phyloP scores from a whole-genome alignment of 2,888 invertebrate genomes.

The Matsumyia berberina region DNA sequence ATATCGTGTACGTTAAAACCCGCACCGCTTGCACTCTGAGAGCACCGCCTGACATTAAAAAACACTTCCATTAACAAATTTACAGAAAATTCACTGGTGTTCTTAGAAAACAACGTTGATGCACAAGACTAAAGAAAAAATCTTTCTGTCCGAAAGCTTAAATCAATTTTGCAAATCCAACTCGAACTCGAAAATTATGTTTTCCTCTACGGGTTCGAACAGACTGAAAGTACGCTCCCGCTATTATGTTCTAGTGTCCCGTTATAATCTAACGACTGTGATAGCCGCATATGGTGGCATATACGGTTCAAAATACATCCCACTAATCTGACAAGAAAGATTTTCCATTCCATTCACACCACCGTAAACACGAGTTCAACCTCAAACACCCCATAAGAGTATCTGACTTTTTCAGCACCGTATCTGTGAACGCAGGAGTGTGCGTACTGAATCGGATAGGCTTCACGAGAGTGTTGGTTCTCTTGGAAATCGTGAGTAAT shows the following conservation, averaged over 20 bases:
- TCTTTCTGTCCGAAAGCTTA: slow-evolving; percentile 55
- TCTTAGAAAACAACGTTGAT: slow-evolving; percentile 28
- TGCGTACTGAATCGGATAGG: slow-evolving; percentile 4
- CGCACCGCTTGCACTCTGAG: background rate
- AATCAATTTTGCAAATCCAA: slow-evolving; percentile 69
- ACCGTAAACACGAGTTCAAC: slow-evolving; percentile 21
- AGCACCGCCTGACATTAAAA: background rate
- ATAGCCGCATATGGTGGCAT: slow-evolving; percentile 65
- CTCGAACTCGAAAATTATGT: slow-evolving; percentile 74
- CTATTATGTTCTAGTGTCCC: slow-evolving; percentile 72
- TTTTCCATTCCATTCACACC: slow-evolving; percentile 62
- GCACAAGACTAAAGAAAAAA: slow-evolving; percentile 34
- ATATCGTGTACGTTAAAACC: background rate
- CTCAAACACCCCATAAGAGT: slow-evolving; percentile 47
- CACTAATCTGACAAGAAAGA: slow-evolving; percentile 60
- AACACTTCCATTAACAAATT: slow-evolving; percentile 15
- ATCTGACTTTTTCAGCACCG: slow-evolving; percentile 13
- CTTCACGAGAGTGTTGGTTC: slow-evolving; percentile 29
- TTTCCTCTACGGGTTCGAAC: slow-evolving; percentile 73
- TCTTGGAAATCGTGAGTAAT: slow-evolving; percentile 56
- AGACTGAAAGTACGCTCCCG: slow-evolving; percentile 70
- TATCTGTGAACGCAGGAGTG: slow-evolving; percentile 4
- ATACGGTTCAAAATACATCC: slow-evolving; percentile 64
- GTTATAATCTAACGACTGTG: slow-evolving; percentile 73
- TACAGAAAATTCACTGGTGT: slow-evolving; percentile 5